Evolutionary conservation across 2,888 invertebrate species (phyloP).

Genomic region (Archips xylosteana): DNA sequence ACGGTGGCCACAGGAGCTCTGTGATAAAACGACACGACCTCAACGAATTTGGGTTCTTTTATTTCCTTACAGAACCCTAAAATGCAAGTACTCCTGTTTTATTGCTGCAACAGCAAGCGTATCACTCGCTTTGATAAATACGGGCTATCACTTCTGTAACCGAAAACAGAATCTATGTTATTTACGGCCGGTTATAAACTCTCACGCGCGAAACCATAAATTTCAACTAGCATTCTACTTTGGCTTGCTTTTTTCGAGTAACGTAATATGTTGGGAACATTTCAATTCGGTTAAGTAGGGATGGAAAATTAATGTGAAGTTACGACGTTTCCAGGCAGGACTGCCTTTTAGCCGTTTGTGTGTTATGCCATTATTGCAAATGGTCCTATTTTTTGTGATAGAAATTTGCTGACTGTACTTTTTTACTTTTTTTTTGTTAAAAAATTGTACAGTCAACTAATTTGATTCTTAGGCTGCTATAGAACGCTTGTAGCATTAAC

Average conservation of each 20-base stretch:
- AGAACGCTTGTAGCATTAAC: too few relatives aligned
- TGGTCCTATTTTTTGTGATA: neutral
- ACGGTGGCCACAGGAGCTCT: too few relatives aligned
- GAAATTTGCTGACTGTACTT: too few relatives aligned
- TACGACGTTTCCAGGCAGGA: neutral
- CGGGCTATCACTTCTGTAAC: conserved; percentile 44
- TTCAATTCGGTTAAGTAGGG: conserved; percentile 15
- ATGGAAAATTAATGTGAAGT: neutral
- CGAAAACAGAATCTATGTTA: conserved; percentile 42
- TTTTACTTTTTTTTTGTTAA: too few relatives aligned
- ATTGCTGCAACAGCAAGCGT: conserved; percentile 6
- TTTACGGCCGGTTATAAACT: conserved; percentile 45
- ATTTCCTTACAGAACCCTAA: too few relatives aligned
- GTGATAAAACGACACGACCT: too few relatives aligned
- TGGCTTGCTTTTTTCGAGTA: conserved; percentile 28
- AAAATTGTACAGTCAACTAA: too few relatives aligned
- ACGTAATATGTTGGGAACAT: conserved; percentile 20
- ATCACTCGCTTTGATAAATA: conserved; percentile 46
- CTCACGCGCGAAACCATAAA: conserved; percentile 44
- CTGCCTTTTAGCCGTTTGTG: neutral
- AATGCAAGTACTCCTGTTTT: too few relatives aligned
- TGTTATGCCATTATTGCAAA: neutral
- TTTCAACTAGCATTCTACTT: conserved; percentile 38
- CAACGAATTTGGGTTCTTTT: too few relatives aligned
- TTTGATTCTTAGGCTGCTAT: too few relatives aligned